Conservation (phyloP, 2,888 invertebrate genomes). For the Amiota communis region DNA sequence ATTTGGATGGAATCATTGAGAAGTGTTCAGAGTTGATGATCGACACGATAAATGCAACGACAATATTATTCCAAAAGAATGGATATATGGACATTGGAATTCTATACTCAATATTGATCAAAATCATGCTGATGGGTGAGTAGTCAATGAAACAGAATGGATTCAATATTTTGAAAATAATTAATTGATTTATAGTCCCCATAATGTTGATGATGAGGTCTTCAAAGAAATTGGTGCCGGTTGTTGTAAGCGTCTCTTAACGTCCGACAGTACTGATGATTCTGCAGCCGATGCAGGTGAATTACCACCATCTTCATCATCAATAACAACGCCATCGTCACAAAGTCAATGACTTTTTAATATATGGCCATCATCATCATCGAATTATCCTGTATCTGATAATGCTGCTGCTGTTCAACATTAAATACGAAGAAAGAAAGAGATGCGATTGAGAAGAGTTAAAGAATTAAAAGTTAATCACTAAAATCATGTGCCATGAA, state of each 20-base stretch:
- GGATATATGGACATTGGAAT: slow-evolving; percentile 82
- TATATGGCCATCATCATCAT: slow-evolving; percentile 46
- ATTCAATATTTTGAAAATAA: no score
- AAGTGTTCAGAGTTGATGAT: slow-evolving; percentile 83
- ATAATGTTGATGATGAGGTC: slow-evolving; percentile 71
- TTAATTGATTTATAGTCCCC: slow-evolving; percentile 60
- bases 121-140: slow-evolving; percentile 80
- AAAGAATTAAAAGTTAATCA: no score
- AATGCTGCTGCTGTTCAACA: slow-evolving; percentile 6
- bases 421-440: background rate
- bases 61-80: slow-evolving; percentile 80
- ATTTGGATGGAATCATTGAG: slow-evolving; percentile 82
- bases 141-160: slow-evolving; percentile 39
- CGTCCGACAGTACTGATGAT: slow-evolving; percentile 60
- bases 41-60: slow-evolving; percentile 83
- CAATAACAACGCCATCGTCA: slow-evolving; percentile 41
- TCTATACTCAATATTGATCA: slow-evolving; percentile 81
- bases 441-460: no score
- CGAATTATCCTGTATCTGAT: background rate
- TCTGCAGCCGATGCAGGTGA: slow-evolving; percentile 60
- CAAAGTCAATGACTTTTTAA: slow-evolving; percentile 39
- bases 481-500: no score
- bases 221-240: slow-evolving; percentile 72
- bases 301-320: slow-evolving; percentile 46
- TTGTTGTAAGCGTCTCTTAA: slow-evolving; percentile 54